Evolutionary conservation across 2,113 vertebrate species (phyloP), one percentile per base, ranked within the genome.

Genomic region (Brienomyrus brachyistius): DNA sequence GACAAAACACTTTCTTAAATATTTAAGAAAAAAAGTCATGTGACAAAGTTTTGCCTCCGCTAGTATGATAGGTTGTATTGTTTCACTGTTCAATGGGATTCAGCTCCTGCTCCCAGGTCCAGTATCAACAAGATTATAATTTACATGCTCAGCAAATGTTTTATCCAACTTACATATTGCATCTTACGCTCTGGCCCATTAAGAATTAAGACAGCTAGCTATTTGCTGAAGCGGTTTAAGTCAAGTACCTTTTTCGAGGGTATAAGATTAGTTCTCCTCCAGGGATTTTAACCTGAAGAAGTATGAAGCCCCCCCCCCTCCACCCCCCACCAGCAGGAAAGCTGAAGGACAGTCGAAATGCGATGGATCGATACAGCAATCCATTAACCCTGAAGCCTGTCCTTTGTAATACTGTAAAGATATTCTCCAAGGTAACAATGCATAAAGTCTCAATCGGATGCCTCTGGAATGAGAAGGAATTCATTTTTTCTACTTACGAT

Each of bases 121-220:
- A 21, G 9, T 50, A 85, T 54, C 43, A 85, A 31, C 47, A 54
- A 48, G 50, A 87, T 87, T 87, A 56, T 48, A 31, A 35, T 54
- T 56, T 56, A 87, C 35, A 51, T 87, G 15, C 85, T 54, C 85
- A 90, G 88, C 88, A 80, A 80, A 48, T 89, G 90, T 40, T 87
- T 35, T 87, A n/a, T 87, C 27, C 31, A 54, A 56, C 48, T 10
- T 87, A 35, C n/a, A 17, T 77, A 40, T 87, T 87, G 23, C 47
- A 87, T 54, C 2, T 51, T 35, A 54, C 31, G n/a, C 85, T 87
- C n/a, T 13, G 11, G 51, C 51, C 50, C 48, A 35, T 35, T 52
- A 52, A 35, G 15, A 91, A 35, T 35, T 52, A 52, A 35, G 15
- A 91, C 91, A 94, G 91, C 50, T 89, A 56, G 90, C 52, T 23